Evolutionary conservation across 2,888 invertebrate species (phyloP), one percentile per base, ranked within the genome.

Genomic region (Lasioglossum oenotherae): DNA sequence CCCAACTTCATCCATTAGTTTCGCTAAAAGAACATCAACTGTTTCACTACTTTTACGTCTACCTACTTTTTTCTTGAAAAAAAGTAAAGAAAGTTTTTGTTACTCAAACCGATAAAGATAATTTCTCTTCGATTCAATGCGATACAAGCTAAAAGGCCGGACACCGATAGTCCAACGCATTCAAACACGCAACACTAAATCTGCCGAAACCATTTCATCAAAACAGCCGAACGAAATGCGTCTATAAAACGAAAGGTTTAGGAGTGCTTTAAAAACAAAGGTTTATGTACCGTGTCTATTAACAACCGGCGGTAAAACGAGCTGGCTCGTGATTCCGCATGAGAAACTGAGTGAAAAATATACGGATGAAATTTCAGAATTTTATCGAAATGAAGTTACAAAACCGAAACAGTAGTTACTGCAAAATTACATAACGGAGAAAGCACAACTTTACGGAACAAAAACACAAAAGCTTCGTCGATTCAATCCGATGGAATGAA

Each of bases 201-300:
- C 71, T 5, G 4, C 41, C 5, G 71, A 14, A n/a, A 71, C 71
- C 5, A n/a, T 71, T 69, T n/a, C 41, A 23, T 71, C 41, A n/a
- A 41, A 41, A 71, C 41, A 38, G 38, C 41, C 69, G 12, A n/a
- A 41, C n/a, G 69, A n/a, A 38, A 41, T 41, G 10, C 69, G 12
- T 1, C 71, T 71, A 71, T 71, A n/a, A 71, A 71, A 14, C n/a
- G 8, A 35, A 35, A 67, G n/a, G 71, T 71, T 71, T 41, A 41
- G 41, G 71, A 71, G 38, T 12, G 38, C n/a, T 23, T n/a, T 19
- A 4, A 12, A 41, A n/a, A 71, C 71, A 71, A 41, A n/a, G 71
- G 71, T 41, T 41, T 71, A 38, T 71, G 71, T 41, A 69, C 38
- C 69, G 35, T 23, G 41, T n/a, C 71, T 41, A 71, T 41, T 41